Conservation (phyloP, 1,140 invertebrate species). For the Drosophila lacertosa region DNA sequence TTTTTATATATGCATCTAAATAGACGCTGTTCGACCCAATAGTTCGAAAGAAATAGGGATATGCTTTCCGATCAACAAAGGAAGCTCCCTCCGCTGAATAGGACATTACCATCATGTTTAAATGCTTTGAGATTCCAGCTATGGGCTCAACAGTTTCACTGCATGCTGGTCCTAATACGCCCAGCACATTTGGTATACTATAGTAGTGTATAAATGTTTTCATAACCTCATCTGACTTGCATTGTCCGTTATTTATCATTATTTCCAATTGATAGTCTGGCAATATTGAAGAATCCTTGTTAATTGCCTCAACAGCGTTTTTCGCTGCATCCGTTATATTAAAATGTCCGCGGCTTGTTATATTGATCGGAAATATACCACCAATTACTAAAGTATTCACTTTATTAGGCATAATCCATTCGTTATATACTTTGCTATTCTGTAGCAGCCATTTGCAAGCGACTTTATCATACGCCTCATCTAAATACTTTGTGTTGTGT, state of each 20-base stretch:
- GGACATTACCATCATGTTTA: conserved; percentile 90
- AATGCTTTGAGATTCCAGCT: conserved; percentile 91
- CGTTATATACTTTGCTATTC: conserved; percentile 85
- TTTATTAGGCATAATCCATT: conserved; percentile 86
- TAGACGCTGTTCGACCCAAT: conserved; percentile 92
- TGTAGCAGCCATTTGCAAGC: conserved; percentile 89
- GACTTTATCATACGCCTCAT: conserved; percentile 82
- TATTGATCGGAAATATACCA: conserved; percentile 90
- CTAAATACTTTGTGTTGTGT: not conserved
- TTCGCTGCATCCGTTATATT: conserved; percentile 88
- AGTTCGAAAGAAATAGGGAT: conserved; percentile 93
- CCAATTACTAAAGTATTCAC: conserved; percentile 87
- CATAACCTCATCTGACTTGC: conserved; percentile 91
- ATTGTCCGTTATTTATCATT: conserved; percentile 88
- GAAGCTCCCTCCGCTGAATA: conserved; percentile 92
- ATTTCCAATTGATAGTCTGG: conserved; percentile 87
- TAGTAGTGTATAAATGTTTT: conserved; percentile 91
- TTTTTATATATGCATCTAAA: conserved; percentile 69
- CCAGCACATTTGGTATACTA: conserved; percentile 86
- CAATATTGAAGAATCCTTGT: conserved; percentile 87
- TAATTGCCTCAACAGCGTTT: conserved; percentile 89
- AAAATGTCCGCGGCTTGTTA: conserved; percentile 86
- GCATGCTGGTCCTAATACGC: conserved; percentile 93
- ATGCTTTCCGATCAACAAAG: conserved; percentile 88
- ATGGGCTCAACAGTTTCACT: conserved; percentile 93